Evolutionary conservation across 2,797 vertebrate genomes (phyloP).

Genomic region (Emydoidea blandingii): DNA sequence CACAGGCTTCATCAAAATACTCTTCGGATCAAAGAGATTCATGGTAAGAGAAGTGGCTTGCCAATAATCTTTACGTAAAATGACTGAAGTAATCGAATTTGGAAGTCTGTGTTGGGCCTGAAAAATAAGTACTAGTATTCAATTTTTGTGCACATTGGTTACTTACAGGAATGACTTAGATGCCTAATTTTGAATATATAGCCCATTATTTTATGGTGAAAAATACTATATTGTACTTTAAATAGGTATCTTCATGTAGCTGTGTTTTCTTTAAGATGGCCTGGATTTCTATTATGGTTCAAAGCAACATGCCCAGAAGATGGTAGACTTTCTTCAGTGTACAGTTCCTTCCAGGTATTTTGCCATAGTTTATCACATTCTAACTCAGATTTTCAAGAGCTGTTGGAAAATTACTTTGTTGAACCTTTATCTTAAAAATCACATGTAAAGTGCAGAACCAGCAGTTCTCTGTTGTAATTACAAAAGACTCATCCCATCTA

Average conservation of each 20-base stretch:
- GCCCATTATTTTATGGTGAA: neutral
- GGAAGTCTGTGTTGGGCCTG: neutral
- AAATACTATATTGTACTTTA: neutral
- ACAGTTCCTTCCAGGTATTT: slow-evolving; percentile 93
- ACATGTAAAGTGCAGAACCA: neutral
- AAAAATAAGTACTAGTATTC: neutral
- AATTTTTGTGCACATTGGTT: neutral
- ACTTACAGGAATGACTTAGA: accelerated
- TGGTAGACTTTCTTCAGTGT: slow-evolving; percentile 97
- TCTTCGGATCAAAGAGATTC: slow-evolving; percentile 96
- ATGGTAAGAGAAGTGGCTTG: slow-evolving; percentile 82
- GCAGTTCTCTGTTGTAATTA: neutral
- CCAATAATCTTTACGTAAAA: neutral
- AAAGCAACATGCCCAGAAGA: slow-evolving; percentile 97
- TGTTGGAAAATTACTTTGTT: neutral
- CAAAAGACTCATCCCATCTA: neutral
- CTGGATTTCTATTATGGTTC: slow-evolving; percentile 96
- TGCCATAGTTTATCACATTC: neutral
- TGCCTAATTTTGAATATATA: neutral
- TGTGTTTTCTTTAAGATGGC: slow-evolving; percentile 86
- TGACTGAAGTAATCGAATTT: neutral
- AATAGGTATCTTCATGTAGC: neutral
- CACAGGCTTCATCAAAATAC: slow-evolving; percentile 95
- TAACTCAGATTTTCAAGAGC: neutral
- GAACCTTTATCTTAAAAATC: neutral